Base-by-base conservation (phyloP, 1,140 invertebrate genomes). In the Mesaphorura yosii region DNA sequence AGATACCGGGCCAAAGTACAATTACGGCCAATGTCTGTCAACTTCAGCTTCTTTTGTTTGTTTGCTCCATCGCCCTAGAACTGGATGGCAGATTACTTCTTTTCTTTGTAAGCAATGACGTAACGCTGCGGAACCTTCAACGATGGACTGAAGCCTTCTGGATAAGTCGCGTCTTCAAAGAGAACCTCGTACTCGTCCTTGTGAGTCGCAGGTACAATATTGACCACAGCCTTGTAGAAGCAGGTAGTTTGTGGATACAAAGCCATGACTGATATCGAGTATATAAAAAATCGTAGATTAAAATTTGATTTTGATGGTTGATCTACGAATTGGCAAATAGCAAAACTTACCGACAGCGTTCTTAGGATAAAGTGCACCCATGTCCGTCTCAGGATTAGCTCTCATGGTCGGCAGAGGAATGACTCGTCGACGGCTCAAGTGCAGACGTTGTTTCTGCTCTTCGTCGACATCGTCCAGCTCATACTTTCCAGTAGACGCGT, bases 231-330 rank as follows among this genome's bases (percentile, higher is more conserved):
- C 70, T 92, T 84, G 70, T 98, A 99, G 69, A 99, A 98, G 67
- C 94, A 98, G 0, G 95, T 98, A 0, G 95, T 98, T 74, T 97
- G 93, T n/a, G 95, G 95, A 74, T 97, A 99, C 4, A 98, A 69
- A 0, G 94, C 95, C 80, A 97, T 84, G 0, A 98, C 93, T 78
- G 72, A 51, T 17, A 3, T 74, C 71, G 25, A 14, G 59, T 56
- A 58, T n/a, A 55, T 47, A n/a, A n/a, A n/a, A n/a, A n/a, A n/a
- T n/a, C n/a, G 58, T 55, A 61, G 40, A 50, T 25, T 19, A 54
- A 29, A 31, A 26, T 14, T n/a, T n/a, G n/a, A n/a, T n/a, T n/a
- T n/a, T n/a, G n/a, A n/a, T 10, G 6, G 12, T 29, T 37, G n/a
- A n/a, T n/a, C n/a, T n/a, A n/a, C n/a, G n/a, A n/a, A n/a, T n/a